Evolutionary conservation across 1,140 invertebrate species (phyloP).

Genomic region (Drosophila repletoides): DNA sequence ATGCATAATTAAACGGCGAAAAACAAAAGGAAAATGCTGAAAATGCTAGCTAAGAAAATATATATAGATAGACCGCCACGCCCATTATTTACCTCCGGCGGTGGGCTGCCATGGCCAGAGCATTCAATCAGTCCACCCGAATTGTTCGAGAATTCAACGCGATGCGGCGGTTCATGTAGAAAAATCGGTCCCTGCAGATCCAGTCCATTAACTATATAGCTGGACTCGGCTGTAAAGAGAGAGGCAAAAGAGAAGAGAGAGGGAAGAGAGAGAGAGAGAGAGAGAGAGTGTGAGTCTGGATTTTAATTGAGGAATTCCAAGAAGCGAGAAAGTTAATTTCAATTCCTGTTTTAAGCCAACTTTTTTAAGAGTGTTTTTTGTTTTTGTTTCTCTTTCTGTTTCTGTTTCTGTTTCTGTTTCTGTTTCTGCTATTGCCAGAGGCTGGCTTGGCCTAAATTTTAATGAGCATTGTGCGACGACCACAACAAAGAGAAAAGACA

Average conservation of each 20-base stretch:
- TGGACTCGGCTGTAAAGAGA: constrained; percentile 58
- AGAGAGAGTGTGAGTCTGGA: background rate
- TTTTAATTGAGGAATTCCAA: constrained; percentile 15
- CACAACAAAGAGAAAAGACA: constrained; percentile 71
- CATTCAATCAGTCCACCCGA: constrained; percentile 91
- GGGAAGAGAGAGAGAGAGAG: background rate
- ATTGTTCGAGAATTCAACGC: constrained; percentile 93
- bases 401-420: background rate
- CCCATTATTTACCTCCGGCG: constrained; percentile 84
- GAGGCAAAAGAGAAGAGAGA: constrained; percentile 17
- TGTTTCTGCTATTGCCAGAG: constrained; percentile 16
- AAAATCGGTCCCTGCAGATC: constrained; percentile 91
- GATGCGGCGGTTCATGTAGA: constrained; percentile 89
- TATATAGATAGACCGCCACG: background rate
- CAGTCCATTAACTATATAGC: constrained; percentile 82
- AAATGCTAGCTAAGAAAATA: background rate
- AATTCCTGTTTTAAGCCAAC: constrained; percentile 65
- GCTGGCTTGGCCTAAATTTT: constrained; percentile 75
- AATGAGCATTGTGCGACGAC: constrained; percentile 65
- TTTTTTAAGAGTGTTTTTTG: constrained; percentile 28
- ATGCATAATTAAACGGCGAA: constrained; percentile 70
- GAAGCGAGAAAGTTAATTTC: constrained; percentile 70
- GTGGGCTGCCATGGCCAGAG: constrained; percentile 89
- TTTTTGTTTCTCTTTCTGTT: background rate
- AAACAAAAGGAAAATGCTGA: background rate